Base-by-base conservation (phyloP, 2,113 vertebrate species). In the Mixornis gularis region DNA sequence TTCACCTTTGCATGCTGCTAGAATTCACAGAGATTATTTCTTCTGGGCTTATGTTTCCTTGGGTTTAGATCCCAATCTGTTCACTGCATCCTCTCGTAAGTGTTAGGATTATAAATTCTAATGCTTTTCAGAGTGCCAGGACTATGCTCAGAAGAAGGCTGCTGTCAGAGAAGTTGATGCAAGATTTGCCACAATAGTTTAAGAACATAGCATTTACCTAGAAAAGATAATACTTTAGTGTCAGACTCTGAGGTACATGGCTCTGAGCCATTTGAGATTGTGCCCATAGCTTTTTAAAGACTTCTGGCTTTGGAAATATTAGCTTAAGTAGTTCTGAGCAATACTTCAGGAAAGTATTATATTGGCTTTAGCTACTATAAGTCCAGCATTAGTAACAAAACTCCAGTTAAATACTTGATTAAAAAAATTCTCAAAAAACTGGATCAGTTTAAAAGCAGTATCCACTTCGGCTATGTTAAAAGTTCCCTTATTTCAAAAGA, bases 351-450 rank as follows among this genome's bases (percentile, higher is more conserved):
- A 91, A 95, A 89, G 89, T 79, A 97, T 96, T 97, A 93, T 96
- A 80, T 85, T 95, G 65, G 82, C 76, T 93, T 95, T 94, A 95
- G 82, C 80, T 95, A 71, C 90, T 93, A 1, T 93, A 94, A 93
- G 89, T 92, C 90, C 69, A 95, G 92, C 74, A 94, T 96, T 97
- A 96, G 95, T 94, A 97, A 97, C 90, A 90, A 89, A 97, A 96
- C 86, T 87, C 95, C 78, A 80, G 76, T 73, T 89, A 90, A 94
- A 91, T 85, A 90, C 70, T 81, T 89, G 89, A 82, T 91, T 32
- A 79, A 96, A 94, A 71, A 77, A 56, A 26, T 66, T 89, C 64
- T 95, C 44, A 72, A 79, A 94, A 87, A 88, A 72, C n/a, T 78
- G 55, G n/a, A 30, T 87, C 66, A 65, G 46, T 92, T 93, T 92